These are phyloP conservation scores for Pygoscelis adeliae DNA, from an alignment of 2,113 vertebrate genomes.

Conservation along the genomic window DNA sequence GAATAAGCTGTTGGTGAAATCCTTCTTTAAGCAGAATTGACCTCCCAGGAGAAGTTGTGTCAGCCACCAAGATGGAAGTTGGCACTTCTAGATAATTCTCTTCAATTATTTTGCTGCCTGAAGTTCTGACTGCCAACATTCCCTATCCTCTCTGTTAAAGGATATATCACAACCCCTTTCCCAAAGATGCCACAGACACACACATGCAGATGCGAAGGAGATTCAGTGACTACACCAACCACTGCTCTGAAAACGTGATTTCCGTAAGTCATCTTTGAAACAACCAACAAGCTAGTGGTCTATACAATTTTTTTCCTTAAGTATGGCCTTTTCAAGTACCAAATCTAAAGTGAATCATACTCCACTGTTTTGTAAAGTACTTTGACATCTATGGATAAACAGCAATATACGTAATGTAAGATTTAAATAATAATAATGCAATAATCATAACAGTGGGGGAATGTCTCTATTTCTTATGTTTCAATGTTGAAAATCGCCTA, in stretches of 20 bases:
- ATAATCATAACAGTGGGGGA: too few species aligned
- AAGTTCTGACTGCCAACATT: background rate
- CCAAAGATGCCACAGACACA: background rate
- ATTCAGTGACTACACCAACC: background rate
- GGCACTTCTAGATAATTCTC: background rate
- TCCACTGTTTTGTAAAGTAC: background rate
- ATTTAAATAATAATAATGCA: background rate
- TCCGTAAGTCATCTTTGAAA: background rate
- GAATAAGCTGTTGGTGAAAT: background rate
- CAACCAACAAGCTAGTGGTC: background rate
- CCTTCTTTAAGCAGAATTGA: background rate
- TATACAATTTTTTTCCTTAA: accelerated
- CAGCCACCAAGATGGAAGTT: background rate
- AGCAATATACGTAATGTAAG: background rate
- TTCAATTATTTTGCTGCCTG: background rate
- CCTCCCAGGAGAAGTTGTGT: background rate
- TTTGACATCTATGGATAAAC: background rate
- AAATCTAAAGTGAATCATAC: background rate
- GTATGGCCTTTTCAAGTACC: background rate
- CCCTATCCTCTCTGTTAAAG: background rate
- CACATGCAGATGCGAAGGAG: accelerated
- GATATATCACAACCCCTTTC: accelerated
- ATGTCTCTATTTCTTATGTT: accelerated
- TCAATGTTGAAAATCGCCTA: background rate
- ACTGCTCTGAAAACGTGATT: background rate